phyloP scores from a whole-genome alignment of 1,140 invertebrate species.

The Anoplolepis gracilipes region DNA sequence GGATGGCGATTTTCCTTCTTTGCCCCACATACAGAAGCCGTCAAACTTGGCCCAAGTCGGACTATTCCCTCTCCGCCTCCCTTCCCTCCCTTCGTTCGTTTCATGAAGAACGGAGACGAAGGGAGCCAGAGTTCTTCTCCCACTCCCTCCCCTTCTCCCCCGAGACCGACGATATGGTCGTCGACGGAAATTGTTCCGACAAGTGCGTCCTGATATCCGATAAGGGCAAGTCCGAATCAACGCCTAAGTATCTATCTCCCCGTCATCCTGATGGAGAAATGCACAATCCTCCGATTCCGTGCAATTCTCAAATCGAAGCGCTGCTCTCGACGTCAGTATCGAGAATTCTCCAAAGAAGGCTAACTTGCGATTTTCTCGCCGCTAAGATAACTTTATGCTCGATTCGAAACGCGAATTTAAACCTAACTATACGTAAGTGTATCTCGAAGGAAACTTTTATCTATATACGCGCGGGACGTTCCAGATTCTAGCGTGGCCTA shows the following conservation, averaged over 20 bases:
- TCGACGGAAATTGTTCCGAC: conserved; percentile 64
- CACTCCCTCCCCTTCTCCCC: neutral
- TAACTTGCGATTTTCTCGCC: conserved; percentile 9
- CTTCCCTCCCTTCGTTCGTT: neutral
- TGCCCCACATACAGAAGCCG: conserved; percentile 19
- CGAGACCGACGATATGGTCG: conserved; percentile 35
- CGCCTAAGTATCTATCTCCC: conserved; percentile 34
- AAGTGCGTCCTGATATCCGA: conserved; percentile 62
- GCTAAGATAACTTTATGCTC: conserved; percentile 24
- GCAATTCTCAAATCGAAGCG: too few relatives aligned
- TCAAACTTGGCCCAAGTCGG: conserved; percentile 28
- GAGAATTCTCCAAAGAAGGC: conserved; percentile 2
- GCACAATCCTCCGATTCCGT: neutral
- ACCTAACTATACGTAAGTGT: neutral
- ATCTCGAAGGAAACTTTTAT: neutral
- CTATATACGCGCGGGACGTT: neutral
- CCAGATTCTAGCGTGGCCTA: neutral
- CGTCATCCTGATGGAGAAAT: conserved; percentile 18
- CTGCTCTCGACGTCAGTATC: neutral
- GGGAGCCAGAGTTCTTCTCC: neutral
- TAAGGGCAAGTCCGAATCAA: conserved; percentile 33
- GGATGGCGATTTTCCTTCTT: conserved; percentile 28
- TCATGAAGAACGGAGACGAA: conserved; percentile 48
- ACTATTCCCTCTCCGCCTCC: neutral
- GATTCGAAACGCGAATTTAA: conserved; percentile 33